These are phyloP conservation scores for Indri indri DNA, from an alignment of 2,113 vertebrate species.

Conservation along the genomic window DNA sequence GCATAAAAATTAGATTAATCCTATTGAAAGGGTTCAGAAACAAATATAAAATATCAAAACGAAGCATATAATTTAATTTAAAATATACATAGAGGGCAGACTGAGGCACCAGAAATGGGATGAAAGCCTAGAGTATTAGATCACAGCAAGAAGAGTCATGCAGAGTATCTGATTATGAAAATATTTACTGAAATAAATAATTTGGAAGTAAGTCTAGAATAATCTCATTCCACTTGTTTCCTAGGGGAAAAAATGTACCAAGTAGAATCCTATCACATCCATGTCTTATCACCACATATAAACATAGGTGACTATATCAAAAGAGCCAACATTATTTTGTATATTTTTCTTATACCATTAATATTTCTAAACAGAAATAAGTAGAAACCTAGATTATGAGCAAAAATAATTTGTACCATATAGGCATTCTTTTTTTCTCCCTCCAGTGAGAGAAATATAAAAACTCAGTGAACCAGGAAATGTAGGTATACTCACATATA, in stretches of 20 bases:
- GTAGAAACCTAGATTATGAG: background rate
- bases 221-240: background rate
- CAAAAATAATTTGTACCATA: background rate
- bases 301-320: background rate
- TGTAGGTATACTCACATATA: background rate
- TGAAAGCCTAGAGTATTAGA: background rate
- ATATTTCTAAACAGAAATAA: background rate
- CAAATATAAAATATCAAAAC: slow-evolving; percentile 19
- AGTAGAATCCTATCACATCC: background rate
- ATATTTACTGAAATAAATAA: background rate
- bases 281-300: background rate
- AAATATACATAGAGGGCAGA: background rate
- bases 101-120: background rate
- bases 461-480: background rate
- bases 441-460: background rate
- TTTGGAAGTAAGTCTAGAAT: background rate
- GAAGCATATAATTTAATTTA: slow-evolving; percentile 34
- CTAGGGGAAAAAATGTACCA: background rate
- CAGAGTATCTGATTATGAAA: background rate
- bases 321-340: background rate
- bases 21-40: background rate
- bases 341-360: background rate
- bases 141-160: background rate
- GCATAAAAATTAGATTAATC: slow-evolving; percentile 34
- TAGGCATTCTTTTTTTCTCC: background rate